Conservation (phyloP, 2,113 vertebrate genomes). For the Hymenochirus boettgeri region DNA sequence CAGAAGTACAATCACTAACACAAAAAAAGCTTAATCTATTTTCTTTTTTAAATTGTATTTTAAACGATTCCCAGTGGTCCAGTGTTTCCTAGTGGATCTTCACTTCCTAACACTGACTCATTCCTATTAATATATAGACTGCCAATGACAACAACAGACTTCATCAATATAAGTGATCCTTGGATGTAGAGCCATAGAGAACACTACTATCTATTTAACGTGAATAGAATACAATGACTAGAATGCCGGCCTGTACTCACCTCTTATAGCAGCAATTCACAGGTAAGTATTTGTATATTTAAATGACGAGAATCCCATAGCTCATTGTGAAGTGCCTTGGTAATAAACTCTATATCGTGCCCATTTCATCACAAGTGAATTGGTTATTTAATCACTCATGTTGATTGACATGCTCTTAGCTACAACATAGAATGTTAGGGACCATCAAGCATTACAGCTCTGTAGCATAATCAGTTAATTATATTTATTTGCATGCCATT, state of each 20-base stretch:
- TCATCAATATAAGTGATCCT: too few species aligned
- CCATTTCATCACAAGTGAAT: not conserved
- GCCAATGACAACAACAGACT: too few species aligned
- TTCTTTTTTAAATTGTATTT: too few species aligned
- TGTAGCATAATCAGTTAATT: not conserved
- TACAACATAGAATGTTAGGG: not conserved
- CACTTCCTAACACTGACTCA: too few species aligned
- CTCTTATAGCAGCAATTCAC: not conserved
- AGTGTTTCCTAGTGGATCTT: too few species aligned
- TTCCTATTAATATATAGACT: too few species aligned
- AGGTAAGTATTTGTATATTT: not conserved
- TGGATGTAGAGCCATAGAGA: not conserved
- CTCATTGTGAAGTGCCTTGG: not conserved
- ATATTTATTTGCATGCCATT: too few species aligned
- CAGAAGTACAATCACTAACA: too few species aligned
- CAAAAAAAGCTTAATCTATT: too few species aligned
- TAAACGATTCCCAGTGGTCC: too few species aligned
- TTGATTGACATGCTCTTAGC: not conserved
- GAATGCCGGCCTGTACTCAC: not conserved
- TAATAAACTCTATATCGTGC: not conserved
- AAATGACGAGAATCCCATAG: not conserved
- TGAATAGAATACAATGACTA: not conserved
- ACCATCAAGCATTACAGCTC: not conserved
- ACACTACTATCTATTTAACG: not conserved
- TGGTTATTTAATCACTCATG: not conserved